These are phyloP conservation scores for Halcyon badia DNA, from an alignment of 2,797 vertebrate genomes.

Conservation along the genomic window DNA sequence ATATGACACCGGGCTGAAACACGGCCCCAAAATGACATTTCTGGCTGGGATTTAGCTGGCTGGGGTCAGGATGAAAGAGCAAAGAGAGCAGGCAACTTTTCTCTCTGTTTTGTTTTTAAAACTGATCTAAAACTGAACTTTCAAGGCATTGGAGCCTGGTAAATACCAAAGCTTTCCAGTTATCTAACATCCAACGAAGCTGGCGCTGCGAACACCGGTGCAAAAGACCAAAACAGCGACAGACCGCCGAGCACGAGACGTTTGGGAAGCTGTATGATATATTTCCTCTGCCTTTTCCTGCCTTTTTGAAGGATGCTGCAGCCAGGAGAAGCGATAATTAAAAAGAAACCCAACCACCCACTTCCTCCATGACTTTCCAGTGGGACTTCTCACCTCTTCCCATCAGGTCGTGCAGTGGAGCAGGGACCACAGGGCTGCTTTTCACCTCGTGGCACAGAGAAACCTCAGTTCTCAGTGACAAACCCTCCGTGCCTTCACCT, in stretches of 20 bases:
- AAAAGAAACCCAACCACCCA: neutral
- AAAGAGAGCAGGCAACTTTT: neutral
- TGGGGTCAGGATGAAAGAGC: neutral
- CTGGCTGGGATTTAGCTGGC: neutral
- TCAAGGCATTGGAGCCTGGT: neutral
- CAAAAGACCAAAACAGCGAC: too few species aligned
- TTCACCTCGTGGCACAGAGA: neutral
- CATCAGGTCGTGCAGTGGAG: neutral
- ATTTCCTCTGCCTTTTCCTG: neutral
- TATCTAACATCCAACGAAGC: too few species aligned
- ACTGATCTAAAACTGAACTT: neutral
- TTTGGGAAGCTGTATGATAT: accelerated
- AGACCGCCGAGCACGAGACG: neutral
- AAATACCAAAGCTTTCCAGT: neutral
- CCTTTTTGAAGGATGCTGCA: neutral
- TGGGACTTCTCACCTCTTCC: neutral
- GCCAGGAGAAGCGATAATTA: neutral
- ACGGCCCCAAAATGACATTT: accelerated
- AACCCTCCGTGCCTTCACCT: neutral
- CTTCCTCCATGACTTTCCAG: too few species aligned
- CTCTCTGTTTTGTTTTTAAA: neutral
- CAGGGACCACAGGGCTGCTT: neutral
- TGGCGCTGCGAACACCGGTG: too few species aligned
- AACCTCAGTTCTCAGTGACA: neutral
- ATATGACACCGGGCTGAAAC: neutral